Base-by-base conservation (phyloP, 2,797 vertebrate genomes). In the Ispidina picta region DNA sequence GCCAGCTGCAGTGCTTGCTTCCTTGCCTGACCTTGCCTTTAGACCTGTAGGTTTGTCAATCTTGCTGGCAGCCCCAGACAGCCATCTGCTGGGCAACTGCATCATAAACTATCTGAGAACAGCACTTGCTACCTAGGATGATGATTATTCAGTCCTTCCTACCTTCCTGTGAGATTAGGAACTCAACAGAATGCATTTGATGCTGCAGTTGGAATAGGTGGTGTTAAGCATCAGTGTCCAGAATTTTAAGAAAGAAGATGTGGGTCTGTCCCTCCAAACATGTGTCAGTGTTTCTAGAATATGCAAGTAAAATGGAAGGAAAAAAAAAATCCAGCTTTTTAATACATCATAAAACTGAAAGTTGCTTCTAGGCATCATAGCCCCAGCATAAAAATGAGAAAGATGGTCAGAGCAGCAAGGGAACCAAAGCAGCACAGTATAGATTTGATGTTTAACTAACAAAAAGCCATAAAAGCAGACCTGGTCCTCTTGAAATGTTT, bases 71-170 rank as follows among this genome's bases (percentile, higher is more conserved):
- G 84, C 60, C 77, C 59, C 85, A 31, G 69, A 16, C 93, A 92
- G 87, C 81, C 93, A 92, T 82, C 80, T 92, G 88, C 90, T 88
- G 90, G 88, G 59, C 76, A 55, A 23, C 29, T 4, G 35, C 55
- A 8, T 15, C 48, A 29, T 6, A 29, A 68, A 17, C 15, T 49
- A n/a, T 6, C 15, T 10, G 10, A 20, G 20, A 31, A 22, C 39
- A 37, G 62, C 43, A 2, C 12, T 41, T 8, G 10, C 10, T 52
- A 13, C 29, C 29, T 15, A 3, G 52, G 26, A 22, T 4, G 12
- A 14, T n/a, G 3, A 8, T 9, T 44, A 35, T 43, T 28, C 48
- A 2, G 8, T 19, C 51, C n/a, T 46, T 63, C 43, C 33, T 18
- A 39, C 11, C 19, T 44, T 16, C 64, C 51, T 25, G 15, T 2